phyloP scores from a whole-genome alignment of 2,797 vertebrate genomes.

The Malurus leucopterus region DNA sequence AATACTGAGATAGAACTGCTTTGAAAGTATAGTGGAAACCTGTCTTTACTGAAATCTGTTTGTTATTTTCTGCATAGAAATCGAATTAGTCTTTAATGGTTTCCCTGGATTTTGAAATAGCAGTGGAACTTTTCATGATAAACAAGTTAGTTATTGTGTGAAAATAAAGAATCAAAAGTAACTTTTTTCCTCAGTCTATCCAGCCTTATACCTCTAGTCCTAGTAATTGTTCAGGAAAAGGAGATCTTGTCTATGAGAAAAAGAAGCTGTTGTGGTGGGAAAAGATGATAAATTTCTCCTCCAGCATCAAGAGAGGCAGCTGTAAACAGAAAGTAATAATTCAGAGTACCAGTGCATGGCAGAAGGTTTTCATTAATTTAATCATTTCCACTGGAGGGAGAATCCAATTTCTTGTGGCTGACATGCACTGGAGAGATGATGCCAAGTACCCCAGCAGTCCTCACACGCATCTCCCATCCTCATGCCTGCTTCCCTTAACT shows the following conservation, averaged over 20 bases:
- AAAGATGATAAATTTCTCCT: background rate
- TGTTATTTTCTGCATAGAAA: background rate
- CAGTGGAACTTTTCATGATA: background rate
- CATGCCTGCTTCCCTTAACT: background rate
- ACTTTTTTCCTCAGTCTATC: background rate
- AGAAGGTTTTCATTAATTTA: conserved; percentile 31
- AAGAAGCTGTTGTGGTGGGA: background rate
- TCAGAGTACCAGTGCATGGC: background rate
- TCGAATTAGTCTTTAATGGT: background rate
- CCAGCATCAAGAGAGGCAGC: background rate
- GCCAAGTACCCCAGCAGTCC: background rate
- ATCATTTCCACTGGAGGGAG: background rate
- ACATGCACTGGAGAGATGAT: background rate
- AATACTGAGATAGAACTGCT: background rate
- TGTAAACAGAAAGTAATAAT: conserved; percentile 4
- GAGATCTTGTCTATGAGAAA: background rate
- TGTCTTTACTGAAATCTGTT: background rate
- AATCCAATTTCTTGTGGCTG: background rate
- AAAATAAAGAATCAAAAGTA: background rate
- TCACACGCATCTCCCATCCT: background rate
- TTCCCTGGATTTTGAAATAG: background rate
- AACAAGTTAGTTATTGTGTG: background rate
- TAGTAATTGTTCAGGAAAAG: background rate
- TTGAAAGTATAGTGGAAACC: background rate
- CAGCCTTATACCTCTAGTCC: background rate